These are phyloP conservation scores for Drosophila serrata DNA, from an alignment of 1,140 invertebrate genomes.

Conservation along the genomic window DNA sequence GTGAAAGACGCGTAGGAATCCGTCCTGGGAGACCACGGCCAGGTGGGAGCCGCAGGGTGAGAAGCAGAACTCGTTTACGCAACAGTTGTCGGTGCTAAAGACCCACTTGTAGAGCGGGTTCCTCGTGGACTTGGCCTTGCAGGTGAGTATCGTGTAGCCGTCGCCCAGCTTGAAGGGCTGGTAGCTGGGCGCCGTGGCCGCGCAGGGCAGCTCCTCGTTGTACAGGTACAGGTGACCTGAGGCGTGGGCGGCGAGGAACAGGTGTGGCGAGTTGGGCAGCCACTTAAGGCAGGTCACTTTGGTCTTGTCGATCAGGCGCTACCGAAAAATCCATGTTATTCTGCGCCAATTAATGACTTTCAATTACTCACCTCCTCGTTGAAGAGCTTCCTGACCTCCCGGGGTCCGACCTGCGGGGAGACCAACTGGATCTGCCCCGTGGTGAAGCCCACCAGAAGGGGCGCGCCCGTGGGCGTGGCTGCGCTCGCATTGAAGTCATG, in stretches of 20 bases:
- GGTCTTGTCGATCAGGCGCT: slow-evolving; percentile 99
- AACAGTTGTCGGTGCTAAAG: slow-evolving; percentile 91
- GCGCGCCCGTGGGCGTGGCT: slow-evolving; percentile 92
- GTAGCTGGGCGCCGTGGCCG: slow-evolving; percentile 93
- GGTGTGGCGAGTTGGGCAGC: slow-evolving; percentile 96
- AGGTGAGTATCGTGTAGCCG: slow-evolving; percentile 96
- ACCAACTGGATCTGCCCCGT: slow-evolving; percentile 99
- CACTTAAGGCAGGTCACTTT: slow-evolving; percentile 99
- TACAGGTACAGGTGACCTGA: slow-evolving; percentile 99
- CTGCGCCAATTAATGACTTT: neutral
- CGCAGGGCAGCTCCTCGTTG: slow-evolving; percentile 97
- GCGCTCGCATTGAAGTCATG: slow-evolving; percentile 98
- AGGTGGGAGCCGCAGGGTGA: slow-evolving; percentile 97
- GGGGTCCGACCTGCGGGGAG: slow-evolving; percentile 98
- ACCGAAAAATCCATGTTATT: slow-evolving; percentile 1
- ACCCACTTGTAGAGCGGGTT: slow-evolving; percentile 97
- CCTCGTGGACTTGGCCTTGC: slow-evolving; percentile 97
- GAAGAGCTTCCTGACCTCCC: slow-evolving; percentile 97
- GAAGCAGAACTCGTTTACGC: slow-evolving; percentile 99
- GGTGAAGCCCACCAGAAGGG: slow-evolving; percentile 97
- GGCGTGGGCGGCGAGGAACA: slow-evolving; percentile 97
- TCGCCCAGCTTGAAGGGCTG: slow-evolving; percentile 98
- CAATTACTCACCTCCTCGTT: slow-evolving; percentile 96
- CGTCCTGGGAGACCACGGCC: slow-evolving; percentile 98
- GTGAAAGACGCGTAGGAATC: slow-evolving; percentile 97